Evolutionary conservation across 30 jellyfish, hydroid and myxozoan genomes (phyloP), one percentile per base, ranked within the genome.

Genomic region (Hydractinia echinata): DNA sequence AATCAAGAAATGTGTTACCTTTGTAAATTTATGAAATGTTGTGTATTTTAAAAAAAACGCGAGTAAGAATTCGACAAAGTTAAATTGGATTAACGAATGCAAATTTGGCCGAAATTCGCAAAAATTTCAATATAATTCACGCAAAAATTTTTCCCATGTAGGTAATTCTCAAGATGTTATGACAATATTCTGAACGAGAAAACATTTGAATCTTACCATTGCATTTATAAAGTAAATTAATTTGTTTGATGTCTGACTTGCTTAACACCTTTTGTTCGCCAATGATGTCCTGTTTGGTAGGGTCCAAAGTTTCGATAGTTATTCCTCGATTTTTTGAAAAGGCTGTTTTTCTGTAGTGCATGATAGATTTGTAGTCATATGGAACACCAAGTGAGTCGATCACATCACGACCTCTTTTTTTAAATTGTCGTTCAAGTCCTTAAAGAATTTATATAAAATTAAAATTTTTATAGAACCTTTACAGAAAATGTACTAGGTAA

Each of bases 351-450:
- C 74, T 44, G 16, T 64, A 64, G 16, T 64, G 74, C 74, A 64
- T 64, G 16, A 64, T 64, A 7, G 74, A 64, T 51, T n/a, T n/a
- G 1, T 64, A 64, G 16, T 64, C 74, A 1, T 64, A 64, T 51
- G 74, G 74, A n/a, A n/a, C 74, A 64, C 74, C 74, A 64, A 64
- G 74, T 7, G 51, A n/a, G 16, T 64, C 74, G 74, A 64, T 64
- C 16, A n/a, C 74, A 64, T 9, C 0, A 6, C 39, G 3, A 51
- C 8, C 16, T 4, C 74, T 44, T 64, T 64, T 64, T 6, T 64
- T 4, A 51, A 64, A 64, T 64, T 64, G 74, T 6, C n/a, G 7
- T 64, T 7, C 44, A 30, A 30, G 44, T 30, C 44, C 44, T 30
- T 30, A 30, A 6, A 1, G 74, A 6, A 64, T 44, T 51, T 64